phyloP scores from a whole-genome alignment of 2,113 vertebrate genomes.

The Hiodon tergisus region DNA sequence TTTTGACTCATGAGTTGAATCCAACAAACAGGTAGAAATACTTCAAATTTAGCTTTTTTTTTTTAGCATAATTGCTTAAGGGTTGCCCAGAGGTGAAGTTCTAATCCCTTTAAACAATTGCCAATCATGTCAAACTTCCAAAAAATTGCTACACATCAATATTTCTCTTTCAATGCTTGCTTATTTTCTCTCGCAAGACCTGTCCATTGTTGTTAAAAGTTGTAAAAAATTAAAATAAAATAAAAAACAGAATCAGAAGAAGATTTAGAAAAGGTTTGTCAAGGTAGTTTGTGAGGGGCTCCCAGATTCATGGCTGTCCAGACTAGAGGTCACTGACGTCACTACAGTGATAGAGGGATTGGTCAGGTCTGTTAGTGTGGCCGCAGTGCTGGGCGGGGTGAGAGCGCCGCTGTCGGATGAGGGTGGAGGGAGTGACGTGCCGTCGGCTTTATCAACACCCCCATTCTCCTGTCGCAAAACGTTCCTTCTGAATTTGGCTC shows the following conservation, averaged over 20 bases:
- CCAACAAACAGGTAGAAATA: conserved; percentile 54
- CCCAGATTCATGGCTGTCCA: conserved; percentile 98
- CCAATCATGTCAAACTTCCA: conserved; percentile 35
- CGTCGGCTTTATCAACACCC: conserved; percentile 98
- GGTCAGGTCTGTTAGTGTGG: conserved; percentile 99
- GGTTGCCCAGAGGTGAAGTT: conserved; percentile 26
- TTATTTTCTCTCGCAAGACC: conserved; percentile 73
- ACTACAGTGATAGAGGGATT: conserved; percentile 98
- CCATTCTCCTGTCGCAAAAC: conserved; percentile 99
- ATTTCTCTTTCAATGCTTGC: conserved; percentile 52
- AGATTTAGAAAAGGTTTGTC: conserved; percentile 99
- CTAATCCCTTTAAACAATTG: conserved; percentile 37
- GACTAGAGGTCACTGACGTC: conserved; percentile 95
- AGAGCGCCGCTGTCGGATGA: conserved; percentile 96
- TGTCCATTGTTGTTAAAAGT: conserved; percentile 63
- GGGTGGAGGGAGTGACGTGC: conserved; percentile 92
- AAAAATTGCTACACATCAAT: conserved; percentile 80
- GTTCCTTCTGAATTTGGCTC: conserved; percentile 99
- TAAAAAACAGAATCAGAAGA: conserved; percentile 51
- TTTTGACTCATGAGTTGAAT: conserved; percentile 46
- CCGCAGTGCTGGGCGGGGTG: conserved; percentile 93
- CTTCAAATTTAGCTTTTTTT: conserved; percentile 38
- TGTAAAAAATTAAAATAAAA: conserved; percentile 55
- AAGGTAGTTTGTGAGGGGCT: conserved; percentile 99
- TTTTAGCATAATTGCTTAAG: conserved; percentile 28